A percentile compares a stretch with the other conserved stretches of the same genome.
Conservation (phyloP, 2,113 vertebrate genomes). For the Dunckerocampus dactyliophorus region DNA sequence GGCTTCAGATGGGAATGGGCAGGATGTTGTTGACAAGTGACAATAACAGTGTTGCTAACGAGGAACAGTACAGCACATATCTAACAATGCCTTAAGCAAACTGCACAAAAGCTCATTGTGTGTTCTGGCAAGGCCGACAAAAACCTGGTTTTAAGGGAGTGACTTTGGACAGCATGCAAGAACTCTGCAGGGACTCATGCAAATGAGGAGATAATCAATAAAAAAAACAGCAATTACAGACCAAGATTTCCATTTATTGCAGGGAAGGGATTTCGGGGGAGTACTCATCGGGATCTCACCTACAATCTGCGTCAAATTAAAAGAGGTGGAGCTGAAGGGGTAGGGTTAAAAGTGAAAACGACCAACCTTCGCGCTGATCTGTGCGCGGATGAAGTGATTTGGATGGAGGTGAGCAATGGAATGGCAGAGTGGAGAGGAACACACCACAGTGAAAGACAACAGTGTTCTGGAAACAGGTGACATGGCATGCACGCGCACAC, state of each 20-base stretch:
- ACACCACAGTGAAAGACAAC: slow-evolving; percentile 92
- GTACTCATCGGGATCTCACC: slow-evolving; percentile 17
- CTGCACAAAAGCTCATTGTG: slow-evolving; percentile 12
- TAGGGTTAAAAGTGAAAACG: slow-evolving; percentile 86
- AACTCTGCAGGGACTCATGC: slow-evolving; percentile 56
- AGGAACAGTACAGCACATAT: slow-evolving; percentile 30
- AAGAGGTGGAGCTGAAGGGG: slow-evolving; percentile 6
- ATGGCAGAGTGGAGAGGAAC: slow-evolving; percentile 85
- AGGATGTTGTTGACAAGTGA: slow-evolving; percentile 26
- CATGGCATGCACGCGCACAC: slow-evolving; percentile 19
- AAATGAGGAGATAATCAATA: slow-evolving; percentile 25
- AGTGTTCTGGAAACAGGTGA: slow-evolving; percentile 60
- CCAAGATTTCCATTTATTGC: neutral
- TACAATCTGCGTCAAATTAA: slow-evolving; percentile 22
- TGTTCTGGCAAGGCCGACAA: slow-evolving; percentile 25
- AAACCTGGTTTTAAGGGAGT: slow-evolving; percentile 37
- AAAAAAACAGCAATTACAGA: slow-evolving; percentile 13
- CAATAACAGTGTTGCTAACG: slow-evolving; percentile 20
- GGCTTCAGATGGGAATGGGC: slow-evolving; percentile 14
- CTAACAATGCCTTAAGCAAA: slow-evolving; percentile 31
- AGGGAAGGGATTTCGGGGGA: slow-evolving; percentile 25
- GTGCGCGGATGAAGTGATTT: slow-evolving; percentile 85
- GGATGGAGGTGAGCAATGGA: slow-evolving; percentile 94
- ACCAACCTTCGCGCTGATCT: slow-evolving; percentile 98
- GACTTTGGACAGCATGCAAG: slow-evolving; percentile 41